Base-by-base conservation (phyloP, 1,140 invertebrate species). In the Theocolax elegans region DNA sequence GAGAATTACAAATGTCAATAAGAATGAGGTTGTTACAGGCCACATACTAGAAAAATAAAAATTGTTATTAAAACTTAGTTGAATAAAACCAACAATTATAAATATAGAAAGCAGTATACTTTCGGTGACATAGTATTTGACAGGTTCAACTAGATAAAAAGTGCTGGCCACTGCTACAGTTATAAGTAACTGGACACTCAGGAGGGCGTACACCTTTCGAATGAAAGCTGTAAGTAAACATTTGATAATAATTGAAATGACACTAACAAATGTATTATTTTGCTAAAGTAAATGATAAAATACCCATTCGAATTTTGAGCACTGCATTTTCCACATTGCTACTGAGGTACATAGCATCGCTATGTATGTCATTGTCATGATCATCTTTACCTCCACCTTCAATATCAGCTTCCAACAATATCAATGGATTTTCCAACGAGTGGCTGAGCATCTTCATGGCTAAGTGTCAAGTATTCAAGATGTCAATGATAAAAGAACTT, bases 181-280 rank as follows among this genome's bases (percentile, higher is more conserved):
- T 7, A 92, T 83, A 27, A 93, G 80, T 27, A 95, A 86, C 81
- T 95, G 94, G 19, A 91, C 85, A 23, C 89, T 89, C 15, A 95
- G 83, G 19, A 95, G 87, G 2, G 92, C 91, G 85, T 95, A 95
- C 4, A 95, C 94, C 81, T 95, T 95, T n/a, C 93, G 88, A 51
- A 95, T 87, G 78, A 95, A 95, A 2, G 84, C 86, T 87, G 67
- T 10, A 79, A 77, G 67, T 67, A 58, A 67, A 42, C 12, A 31
- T n/a, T 25, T 3, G 10, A 35, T 35, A 35, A 35, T 35, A 6
- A 35, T 35, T 35, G 31, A 35, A 6, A 35, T 35, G 10, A 10
- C 4, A 35, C 31, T 35, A 35, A 35, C 10, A 10, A 35, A 35
- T 35, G n/a, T n/a, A 6, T 35, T 10, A 35, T 35, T 35, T 27